Base-by-base conservation (phyloP, 2,888 invertebrate species). In the Hypercompe scribonia region DNA sequence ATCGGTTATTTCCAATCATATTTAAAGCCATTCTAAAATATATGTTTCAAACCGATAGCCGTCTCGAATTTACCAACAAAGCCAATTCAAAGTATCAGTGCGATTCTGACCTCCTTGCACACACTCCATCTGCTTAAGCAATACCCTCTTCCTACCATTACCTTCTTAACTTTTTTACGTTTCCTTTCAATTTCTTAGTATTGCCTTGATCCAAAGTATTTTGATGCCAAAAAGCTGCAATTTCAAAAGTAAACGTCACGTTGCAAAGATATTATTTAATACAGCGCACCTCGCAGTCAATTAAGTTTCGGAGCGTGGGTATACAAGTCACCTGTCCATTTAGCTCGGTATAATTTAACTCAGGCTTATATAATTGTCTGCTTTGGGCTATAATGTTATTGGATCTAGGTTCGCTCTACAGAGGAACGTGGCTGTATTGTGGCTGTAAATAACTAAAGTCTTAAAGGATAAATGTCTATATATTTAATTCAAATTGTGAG, bases 351-450 rank as follows among this genome's bases (percentile, higher is more conserved):
- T 50, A 21, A 50, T 50, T 46, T 67, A 67, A 67, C 50, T 50
- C 33, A 67, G 50, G 24, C 67, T 67, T 24, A 33, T 46, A 50
- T 67, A 67, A 67, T 67, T 67, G 33, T n/a, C 50, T 34, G 24
- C 67, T 67, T 50, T 50, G 24, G 34, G 67, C 11, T 11, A 50
- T 13, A 31, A 50, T 50, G 13, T 33, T 67, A 67, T 46, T 50
- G 34, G 4, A 33, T 67, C 67, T 50, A 46, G 33, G 67, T 24
- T 24, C 34, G 34, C 24, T 31, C 50, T 34, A 24, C 24, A 46
- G 46, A 50, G 67, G 18, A 42, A 15, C 46, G 46, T 31, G 67
- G 24, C 7, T 3, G 5, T 24, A 24, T 24, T 50, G 24, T 50
- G 50, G 50, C 21, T 46, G 3, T 46, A 33, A 67, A 31, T 65